Evolutionary conservation across 1,140 invertebrate species (phyloP), one percentile per base, ranked within the genome.

Genomic region (Ptiloglossa arizonensis): DNA sequence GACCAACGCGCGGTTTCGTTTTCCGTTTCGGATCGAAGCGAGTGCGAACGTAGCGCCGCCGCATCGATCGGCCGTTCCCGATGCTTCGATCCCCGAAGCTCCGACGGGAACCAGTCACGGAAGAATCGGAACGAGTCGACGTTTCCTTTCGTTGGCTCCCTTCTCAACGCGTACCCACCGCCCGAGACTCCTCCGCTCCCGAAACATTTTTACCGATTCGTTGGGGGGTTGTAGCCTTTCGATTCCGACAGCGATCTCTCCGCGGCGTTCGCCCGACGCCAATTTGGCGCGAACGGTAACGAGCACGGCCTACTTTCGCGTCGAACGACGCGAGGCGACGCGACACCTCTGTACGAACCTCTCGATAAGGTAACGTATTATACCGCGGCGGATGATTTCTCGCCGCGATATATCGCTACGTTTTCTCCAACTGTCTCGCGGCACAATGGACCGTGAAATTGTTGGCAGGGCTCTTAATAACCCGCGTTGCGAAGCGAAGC

Each of bases 401-500:
- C 44, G 32, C 2, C 9, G 13, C 5, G 54, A 79, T 70, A 46
- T 59, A 74, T 6, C 48, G 54, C 41, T 11, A 29, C 46, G 32
- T 44, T 84, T 71, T 68, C 71, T 73, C 27, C 48, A 67, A 84
- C 59, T 75, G 80, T 79, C 59, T 62, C 35, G 52, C 48, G 69
- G 50, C 54, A 82, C 81, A 84, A 84, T 83, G 48, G 60, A n/a
- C 44, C 82, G 62, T 76, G 67, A 84, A 83, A 84, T 83, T 76
- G 82, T 67, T 83, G 82, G 81, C 82, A 80, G 59, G 35, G 32
- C 19, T 71, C 71, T 83, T 84, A 83, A 84, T 84, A 83, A 83
- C 62, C 27, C 15, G n/a, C 29, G 60, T 82, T 82, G 66, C 60
- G 71, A 74, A 79, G 50, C 62, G 13, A 63, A 70, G 17, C 56